Percentiles rank a stretch among this genome's conserved stretches.
Conservation (phyloP, 2,113 vertebrate genomes). For the Mobula hypostoma region DNA sequence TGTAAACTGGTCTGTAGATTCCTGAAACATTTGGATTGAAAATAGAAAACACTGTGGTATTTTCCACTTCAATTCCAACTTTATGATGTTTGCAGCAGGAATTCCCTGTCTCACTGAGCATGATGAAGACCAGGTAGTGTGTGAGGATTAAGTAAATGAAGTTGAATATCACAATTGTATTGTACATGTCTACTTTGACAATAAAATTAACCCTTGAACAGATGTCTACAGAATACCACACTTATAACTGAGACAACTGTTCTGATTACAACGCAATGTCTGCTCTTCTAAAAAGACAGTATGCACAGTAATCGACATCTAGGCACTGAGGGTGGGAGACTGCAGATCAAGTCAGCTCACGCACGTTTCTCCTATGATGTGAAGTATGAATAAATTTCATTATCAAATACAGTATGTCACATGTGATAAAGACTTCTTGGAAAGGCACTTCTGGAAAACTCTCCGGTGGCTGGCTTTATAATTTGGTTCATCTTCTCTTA, state of each 20-base stretch:
- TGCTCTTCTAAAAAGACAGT: neutral
- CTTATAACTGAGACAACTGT: neutral
- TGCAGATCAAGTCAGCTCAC: neutral
- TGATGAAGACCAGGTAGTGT: neutral
- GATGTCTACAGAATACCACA: neutral
- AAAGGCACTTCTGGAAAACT: neutral
- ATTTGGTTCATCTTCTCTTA: conserved; percentile 53
- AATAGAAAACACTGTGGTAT: neutral
- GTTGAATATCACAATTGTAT: too few species aligned
- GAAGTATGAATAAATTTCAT: neutral
- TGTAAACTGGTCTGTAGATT: neutral
- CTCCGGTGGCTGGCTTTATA: conserved; percentile 42
- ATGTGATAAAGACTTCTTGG: neutral
- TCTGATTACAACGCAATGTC: neutral
- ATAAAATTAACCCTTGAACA: too few species aligned
- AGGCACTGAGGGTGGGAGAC: neutral
- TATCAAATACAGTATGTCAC: neutral
- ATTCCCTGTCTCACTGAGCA: neutral
- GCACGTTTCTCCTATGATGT: neutral
- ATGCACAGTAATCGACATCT: neutral
- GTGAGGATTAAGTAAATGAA: neutral
- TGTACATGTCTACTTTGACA: too few species aligned
- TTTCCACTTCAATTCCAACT: neutral
- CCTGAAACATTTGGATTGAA: neutral
- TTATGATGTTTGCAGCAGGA: neutral